Percentiles rank a stretch among this genome's conserved stretches.
Evolutionary conservation across 37 sponge, comb jelly and placozoan genomes (phyloP).

Genomic region (Eunapius fragilis): DNA sequence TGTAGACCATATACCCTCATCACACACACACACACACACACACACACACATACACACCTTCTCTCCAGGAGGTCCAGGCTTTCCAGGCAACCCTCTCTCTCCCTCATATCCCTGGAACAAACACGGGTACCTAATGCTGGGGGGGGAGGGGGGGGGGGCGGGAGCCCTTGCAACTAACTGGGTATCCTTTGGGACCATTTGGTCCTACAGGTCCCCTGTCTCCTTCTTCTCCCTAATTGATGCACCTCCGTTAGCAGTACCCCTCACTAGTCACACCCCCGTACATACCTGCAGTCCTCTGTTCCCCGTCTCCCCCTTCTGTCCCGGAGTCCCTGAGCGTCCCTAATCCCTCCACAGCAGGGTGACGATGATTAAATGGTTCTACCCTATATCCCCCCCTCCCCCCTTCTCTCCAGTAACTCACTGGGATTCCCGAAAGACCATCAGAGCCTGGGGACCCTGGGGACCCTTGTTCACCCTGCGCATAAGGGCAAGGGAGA

Average conservation of each 20-base stretch:
- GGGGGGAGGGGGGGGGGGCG: too few species aligned
- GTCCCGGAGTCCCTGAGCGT: constrained; percentile 13
- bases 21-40: too few species aligned
- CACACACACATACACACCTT: not conserved
- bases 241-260: not conserved
- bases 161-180: constrained; percentile 15
- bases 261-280: too few species aligned
- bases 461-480: constrained; percentile 22
- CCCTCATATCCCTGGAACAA: not conserved
- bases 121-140: too few species aligned
- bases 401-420: too few species aligned
- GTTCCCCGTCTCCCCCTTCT: constrained; percentile 30
- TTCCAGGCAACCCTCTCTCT: constrained; percentile 4
- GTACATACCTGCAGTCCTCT: constrained; percentile 37
- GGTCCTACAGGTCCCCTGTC: constrained; percentile 4
- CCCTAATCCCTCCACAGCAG: constrained; percentile 16
- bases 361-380: not conserved
- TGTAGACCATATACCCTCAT: too few species aligned
- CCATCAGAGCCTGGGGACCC: constrained; percentile 28
- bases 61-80: constrained; percentile 5
- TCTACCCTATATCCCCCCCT: not conserved
- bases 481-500: not conserved
- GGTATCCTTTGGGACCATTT: constrained; percentile 5
- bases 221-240: constrained; percentile 35
- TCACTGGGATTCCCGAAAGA: constrained; percentile 25